phyloP scores from a whole-genome alignment of 2,113 vertebrate genomes.

The Cardinalis cardinalis region DNA sequence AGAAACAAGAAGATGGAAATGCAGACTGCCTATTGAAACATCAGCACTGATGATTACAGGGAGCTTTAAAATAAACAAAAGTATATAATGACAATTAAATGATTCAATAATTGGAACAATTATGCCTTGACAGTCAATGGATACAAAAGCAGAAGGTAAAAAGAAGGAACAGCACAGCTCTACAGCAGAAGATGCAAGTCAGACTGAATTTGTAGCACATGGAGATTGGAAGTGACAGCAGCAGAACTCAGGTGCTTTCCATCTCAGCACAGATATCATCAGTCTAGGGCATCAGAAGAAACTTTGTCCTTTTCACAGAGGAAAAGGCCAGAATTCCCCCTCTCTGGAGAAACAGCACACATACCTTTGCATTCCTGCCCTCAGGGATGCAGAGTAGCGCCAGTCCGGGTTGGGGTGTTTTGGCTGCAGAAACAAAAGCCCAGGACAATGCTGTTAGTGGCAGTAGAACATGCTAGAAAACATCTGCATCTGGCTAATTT shows the following conservation, averaged over 20 bases:
- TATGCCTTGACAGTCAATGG: background rate
- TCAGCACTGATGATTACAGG: background rate
- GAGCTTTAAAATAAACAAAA: background rate
- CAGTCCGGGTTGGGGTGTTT: slow-evolving; percentile 89
- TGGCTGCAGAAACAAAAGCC: slow-evolving; percentile 83
- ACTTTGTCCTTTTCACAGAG: background rate
- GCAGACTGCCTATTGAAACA: background rate
- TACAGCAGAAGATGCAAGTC: background rate
- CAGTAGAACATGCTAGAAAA: background rate
- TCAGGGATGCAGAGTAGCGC: slow-evolving; percentile 96
- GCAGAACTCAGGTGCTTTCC: slow-evolving; percentile 4
- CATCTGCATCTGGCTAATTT: background rate
- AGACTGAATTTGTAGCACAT: background rate
- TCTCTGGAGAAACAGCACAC: background rate
- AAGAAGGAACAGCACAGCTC: background rate
- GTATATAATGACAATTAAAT: background rate
- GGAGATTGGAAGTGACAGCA: background rate
- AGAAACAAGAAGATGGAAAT: slow-evolving; percentile 11
- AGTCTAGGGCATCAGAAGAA: background rate
- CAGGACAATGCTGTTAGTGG: slow-evolving; percentile 49
- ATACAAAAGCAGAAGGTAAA: slow-evolving; percentile 16
- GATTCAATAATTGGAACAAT: slow-evolving; percentile 29
- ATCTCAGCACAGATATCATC: background rate
- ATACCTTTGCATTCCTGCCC: slow-evolving; percentile 97
- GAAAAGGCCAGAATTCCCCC: background rate